Conservation (phyloP, 1,140 invertebrate species). For the Magallana angulata region DNA sequence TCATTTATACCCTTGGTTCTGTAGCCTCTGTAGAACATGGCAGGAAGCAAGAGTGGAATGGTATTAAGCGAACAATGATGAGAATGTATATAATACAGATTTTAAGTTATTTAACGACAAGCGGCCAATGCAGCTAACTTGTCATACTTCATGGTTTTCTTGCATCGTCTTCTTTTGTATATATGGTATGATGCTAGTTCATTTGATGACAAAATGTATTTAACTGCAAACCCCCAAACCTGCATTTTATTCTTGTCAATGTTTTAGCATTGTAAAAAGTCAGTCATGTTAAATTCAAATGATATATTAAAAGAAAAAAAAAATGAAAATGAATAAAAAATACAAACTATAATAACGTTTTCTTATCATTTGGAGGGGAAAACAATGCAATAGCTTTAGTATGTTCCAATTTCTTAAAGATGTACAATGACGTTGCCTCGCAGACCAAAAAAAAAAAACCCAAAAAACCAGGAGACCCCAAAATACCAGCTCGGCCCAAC, state of each 20-base stretch:
- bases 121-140: not conserved
- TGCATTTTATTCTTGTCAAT: conserved; percentile 33
- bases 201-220: conserved; percentile 19
- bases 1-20: not conserved
- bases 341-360: conserved; percentile 8
- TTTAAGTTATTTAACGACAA: conserved; percentile 24
- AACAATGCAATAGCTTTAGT: too few relatives aligned
- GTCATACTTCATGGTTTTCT: not conserved
- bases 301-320: conserved; percentile 42
- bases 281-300: conserved; percentile 49
- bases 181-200: conserved; percentile 27
- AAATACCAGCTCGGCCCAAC: too few relatives aligned
- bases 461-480: too few relatives aligned
- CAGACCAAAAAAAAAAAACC: too few relatives aligned
- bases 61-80: not conserved
- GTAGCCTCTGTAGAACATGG: not conserved
- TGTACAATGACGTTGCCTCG: too few relatives aligned
- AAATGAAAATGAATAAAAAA: conserved; percentile 45
- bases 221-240: conserved; percentile 29
- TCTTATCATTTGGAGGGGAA: not conserved
- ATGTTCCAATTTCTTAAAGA: too few relatives aligned
- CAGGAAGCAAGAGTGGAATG: too few relatives aligned
- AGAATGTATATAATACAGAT: conserved; percentile 28
- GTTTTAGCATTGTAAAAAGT: conserved; percentile 49
- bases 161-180: conserved; percentile 11